Conservation (phyloP, 2,888 invertebrate species). For the Blastobasis adustella region DNA sequence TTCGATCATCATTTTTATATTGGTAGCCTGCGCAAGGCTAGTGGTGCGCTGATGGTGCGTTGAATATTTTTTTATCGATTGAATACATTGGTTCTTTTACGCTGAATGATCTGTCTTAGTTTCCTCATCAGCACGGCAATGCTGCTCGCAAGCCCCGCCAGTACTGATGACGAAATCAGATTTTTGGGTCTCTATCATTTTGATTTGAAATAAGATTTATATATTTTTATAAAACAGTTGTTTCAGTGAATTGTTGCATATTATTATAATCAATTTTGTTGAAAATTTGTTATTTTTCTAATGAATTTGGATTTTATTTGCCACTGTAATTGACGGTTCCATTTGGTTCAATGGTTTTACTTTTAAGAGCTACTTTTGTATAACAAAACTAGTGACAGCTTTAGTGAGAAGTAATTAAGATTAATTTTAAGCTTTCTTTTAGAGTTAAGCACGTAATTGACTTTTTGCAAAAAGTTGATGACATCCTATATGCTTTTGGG, state of each 20-base stretch:
- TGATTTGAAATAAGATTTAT: conserved; percentile 67
- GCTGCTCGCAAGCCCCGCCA: not conserved
- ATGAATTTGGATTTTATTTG: conserved; percentile 28
- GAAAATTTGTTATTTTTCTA: conserved; percentile 25
- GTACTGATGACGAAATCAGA: too few species aligned
- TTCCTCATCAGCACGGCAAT: not conserved
- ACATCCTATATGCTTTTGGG: not conserved
- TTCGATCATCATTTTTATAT: not conserved
- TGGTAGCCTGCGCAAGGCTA: conserved; percentile 13
- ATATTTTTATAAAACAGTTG: conserved; percentile 70
- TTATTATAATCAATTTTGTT: conserved; percentile 64
- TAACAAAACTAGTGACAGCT: conserved; percentile 38
- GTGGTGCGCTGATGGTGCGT: conserved; percentile 40
- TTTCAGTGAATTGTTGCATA: conserved; percentile 54
- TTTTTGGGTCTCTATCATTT: conserved; percentile 35
- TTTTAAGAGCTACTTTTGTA: conserved; percentile 7
- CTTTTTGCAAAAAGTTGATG: not conserved
- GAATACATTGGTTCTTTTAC: conserved; percentile 2
- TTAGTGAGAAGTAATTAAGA: conserved; percentile 50
- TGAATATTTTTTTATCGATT: conserved; percentile 47
- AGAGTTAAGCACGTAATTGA: conserved; percentile 33
- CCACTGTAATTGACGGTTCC: conserved; percentile 10
- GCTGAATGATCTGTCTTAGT: not conserved
- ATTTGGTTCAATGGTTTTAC: conserved; percentile 10
- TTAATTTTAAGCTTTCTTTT: conserved; percentile 50